Base-by-base conservation (phyloP, 2,888 invertebrate species). In the Tridacna gigas region DNA sequence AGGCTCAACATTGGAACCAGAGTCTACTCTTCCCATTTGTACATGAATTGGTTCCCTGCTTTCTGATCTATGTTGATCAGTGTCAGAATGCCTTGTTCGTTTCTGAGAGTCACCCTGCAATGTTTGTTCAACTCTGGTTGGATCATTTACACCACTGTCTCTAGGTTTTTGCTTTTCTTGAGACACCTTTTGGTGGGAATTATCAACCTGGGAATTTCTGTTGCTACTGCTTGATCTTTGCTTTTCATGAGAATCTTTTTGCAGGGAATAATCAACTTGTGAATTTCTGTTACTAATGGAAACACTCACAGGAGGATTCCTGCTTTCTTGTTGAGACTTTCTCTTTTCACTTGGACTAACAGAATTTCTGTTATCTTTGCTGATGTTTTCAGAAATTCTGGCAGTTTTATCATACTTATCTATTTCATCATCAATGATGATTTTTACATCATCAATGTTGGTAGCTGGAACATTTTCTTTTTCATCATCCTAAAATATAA, bases 391-490 rank as follows among this genome's bases (percentile, higher is more conserved):
- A n/a, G 60, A 26, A 25, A 60, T 61, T 51, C 60, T 60, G 60
- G 60, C 25, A 60, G 20, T 60, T 28, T 74, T 74, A n/a, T 63
- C 75, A 65, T 63, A 63, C 63, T 63, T 75, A 63, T 75, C 74
- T n/a, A 97, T 97, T 95, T 94, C 93, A 28, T 91, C 91, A 28
- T 91, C 89, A 11, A 94, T 91, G 74, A 90, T 92, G 12, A 95
- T 89, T 73, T 91, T 92, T 0, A 95, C 93, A 80, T 95, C 93
- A 83, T 93, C 93, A 48, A 94, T 90, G 80, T 93, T 92, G 51
- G 93, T 91, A 25, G 91, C 89, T 76, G 93, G 92, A 60, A 92
- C 48, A 75, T 90, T 89, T 63, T 93, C 92, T 63, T 90, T 90
- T 47, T 91, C 91, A 25, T 92, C 91, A 51, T 91, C 90, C 78